Evolutionary conservation across 1,140 invertebrate genomes (phyloP).

Genomic region (Samia ricini): DNA sequence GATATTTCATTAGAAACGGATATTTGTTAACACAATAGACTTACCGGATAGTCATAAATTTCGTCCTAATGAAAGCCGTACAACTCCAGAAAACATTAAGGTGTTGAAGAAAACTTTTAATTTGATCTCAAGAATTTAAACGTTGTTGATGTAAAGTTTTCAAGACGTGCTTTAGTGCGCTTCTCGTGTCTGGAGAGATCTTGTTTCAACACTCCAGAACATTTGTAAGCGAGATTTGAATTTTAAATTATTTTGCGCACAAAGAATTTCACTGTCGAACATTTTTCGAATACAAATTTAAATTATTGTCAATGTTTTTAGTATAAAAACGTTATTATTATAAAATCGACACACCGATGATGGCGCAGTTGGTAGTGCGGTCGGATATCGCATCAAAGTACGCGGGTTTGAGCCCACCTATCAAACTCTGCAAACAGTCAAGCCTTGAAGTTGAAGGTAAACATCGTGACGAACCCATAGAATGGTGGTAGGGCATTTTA

Average conservation of each 20-base stretch:
- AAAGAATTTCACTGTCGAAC: background rate
- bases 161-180: constrained; percentile 20
- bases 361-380: too few relatives aligned
- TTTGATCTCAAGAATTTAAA: constrained; percentile 26
- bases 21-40: background rate
- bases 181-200: constrained; percentile 15
- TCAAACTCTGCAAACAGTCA: too few relatives aligned
- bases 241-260: constrained; percentile 1
- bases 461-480: too few relatives aligned
- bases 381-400: too few relatives aligned
- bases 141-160: constrained; percentile 21
- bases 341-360: too few relatives aligned
- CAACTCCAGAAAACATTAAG: constrained; percentile 16
- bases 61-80: constrained; percentile 16
- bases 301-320: too few relatives aligned
- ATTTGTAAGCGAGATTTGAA: constrained; percentile 14
- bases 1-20: background rate
- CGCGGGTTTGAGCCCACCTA: too few relatives aligned
- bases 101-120: constrained; percentile 26
- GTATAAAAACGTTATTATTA: too few relatives aligned
- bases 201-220: constrained; percentile 14
- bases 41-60: constrained; percentile 4
- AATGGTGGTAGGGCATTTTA: too few relatives aligned
- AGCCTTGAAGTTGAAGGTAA: too few relatives aligned
- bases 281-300: background rate